These are phyloP conservation scores for Phrynosoma platyrhinos DNA, from an alignment of 2,113 vertebrate species.

Conservation along the genomic window DNA sequence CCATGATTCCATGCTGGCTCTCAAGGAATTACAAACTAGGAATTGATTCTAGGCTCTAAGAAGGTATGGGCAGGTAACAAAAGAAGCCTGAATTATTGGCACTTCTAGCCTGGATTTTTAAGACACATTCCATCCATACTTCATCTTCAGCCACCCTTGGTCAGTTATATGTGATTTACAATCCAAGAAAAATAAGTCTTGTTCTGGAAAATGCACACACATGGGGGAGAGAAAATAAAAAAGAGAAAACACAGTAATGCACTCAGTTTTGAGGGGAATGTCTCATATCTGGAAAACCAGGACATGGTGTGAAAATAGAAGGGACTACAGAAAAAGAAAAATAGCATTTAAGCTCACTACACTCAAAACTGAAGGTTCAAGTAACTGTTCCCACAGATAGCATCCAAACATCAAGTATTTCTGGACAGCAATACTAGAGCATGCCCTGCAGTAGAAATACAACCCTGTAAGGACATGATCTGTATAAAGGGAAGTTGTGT, in stretches of 20 bases:
- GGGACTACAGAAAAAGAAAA: background rate
- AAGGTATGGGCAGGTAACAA: background rate
- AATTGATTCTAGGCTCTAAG: background rate
- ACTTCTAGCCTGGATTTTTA: background rate
- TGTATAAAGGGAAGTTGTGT: background rate
- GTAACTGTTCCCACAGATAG: background rate
- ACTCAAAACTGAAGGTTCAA: background rate
- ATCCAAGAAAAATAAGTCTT: constrained; percentile 2
- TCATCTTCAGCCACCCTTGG: background rate
- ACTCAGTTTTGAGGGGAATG: background rate
- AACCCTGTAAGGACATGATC: background rate
- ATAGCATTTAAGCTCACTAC: background rate
- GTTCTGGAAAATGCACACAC: background rate
- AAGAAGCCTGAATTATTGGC: background rate
- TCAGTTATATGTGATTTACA: constrained; percentile 28
- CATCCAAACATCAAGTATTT: background rate
- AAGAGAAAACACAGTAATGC: background rate
- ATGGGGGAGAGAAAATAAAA: rapidly evolving
- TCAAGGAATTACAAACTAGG: background rate
- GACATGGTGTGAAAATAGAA: background rate
- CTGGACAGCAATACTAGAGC: background rate
- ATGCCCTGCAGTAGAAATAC: background rate
- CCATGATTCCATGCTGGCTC: background rate
- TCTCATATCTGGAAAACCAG: background rate
- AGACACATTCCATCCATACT: background rate